Evolutionary conservation across 2,888 invertebrate species (phyloP).

Genomic region (Pedicia rivosa): DNA sequence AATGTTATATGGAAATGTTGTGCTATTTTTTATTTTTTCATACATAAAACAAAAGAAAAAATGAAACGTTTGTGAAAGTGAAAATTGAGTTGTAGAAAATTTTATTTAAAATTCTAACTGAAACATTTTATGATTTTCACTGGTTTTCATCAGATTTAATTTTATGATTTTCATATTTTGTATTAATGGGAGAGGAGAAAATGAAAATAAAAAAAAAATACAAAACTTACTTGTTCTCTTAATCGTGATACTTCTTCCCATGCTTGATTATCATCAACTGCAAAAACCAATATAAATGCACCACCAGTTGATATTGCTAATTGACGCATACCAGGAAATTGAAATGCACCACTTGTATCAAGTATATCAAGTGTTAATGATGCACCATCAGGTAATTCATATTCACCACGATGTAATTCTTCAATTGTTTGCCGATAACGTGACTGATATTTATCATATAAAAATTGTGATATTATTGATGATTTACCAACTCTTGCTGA

Average conservation of each 20-base stretch:
- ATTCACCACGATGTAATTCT: constrained; percentile 38
- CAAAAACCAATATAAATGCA: constrained; percentile 57
- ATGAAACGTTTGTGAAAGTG: no score
- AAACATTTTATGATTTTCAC: no score
- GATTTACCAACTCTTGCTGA: constrained; percentile 42
- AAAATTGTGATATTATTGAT: constrained; percentile 41
- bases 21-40: no score
- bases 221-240: constrained; percentile 28
- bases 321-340: constrained; percentile 61
- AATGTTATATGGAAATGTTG: no score
- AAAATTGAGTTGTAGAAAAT: no score
- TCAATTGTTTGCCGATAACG: constrained; percentile 46
- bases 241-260: constrained; percentile 38
- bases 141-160: no score
- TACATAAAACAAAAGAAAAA: no score
- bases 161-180: no score
- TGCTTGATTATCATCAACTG: constrained; percentile 40
- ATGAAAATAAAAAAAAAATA: no score
- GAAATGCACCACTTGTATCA: constrained; percentile 50
- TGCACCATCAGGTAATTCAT: constrained; percentile 29
- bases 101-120: no score
- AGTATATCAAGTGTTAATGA: constrained; percentile 47
- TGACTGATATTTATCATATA: constrained; percentile 37
- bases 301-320: constrained; percentile 56
- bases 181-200: no score